Evolutionary conservation across 2,888 invertebrate genomes (phyloP), one percentile per base, ranked within the genome.

Genomic region (Cordilura impudica): DNA sequence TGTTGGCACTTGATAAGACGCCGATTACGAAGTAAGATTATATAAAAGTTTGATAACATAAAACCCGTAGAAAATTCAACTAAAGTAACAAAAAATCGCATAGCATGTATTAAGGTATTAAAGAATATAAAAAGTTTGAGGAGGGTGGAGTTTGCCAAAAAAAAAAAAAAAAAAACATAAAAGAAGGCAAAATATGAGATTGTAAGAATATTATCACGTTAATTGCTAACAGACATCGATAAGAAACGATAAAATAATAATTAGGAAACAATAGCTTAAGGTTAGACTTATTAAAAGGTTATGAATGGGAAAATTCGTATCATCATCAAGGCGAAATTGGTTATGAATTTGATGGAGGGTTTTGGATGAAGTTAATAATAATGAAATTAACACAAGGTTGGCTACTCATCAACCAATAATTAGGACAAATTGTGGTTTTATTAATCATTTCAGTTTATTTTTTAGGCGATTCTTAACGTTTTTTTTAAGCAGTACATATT

Each of bases 181-280:
- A 10, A 10, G 8, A 19, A 19, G 47, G 2, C 16, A 43, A 14
- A 14, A 4, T 14, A 14, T 14, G 12, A 10, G 47, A 8, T 6
- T 26, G 51, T 51, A 6, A 14, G n/a, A 26, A 26, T 23, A 51
- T 26, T 26, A 51, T 51, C 14, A 51, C 12, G 26, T 53, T 53
- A 26, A 53, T 53, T 53, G 26, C 7, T 16, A 53, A 12, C 51
- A 18, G 51, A 53, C 51, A 53, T 39, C 35, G n/a, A 53, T 26
- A 16, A 26, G 16, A 26, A 14, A 16, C 3, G 14, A 26, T 3
- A 14, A 4, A 53, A 23, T 26, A 26, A 29, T 5, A 1, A 29
- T 10, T 31, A 10, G 31, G 3, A 31, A 31, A 10, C 31, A 5
- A 31, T 10, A 10, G 31, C 10, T 10, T 2, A 6, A 10, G 31